A percentile compares a stretch with the other conserved stretches of the same genome.
These are phyloP conservation scores for Anastrepha ludens DNA, from an alignment of 1,140 invertebrate species.

Conservation along the genomic window DNA sequence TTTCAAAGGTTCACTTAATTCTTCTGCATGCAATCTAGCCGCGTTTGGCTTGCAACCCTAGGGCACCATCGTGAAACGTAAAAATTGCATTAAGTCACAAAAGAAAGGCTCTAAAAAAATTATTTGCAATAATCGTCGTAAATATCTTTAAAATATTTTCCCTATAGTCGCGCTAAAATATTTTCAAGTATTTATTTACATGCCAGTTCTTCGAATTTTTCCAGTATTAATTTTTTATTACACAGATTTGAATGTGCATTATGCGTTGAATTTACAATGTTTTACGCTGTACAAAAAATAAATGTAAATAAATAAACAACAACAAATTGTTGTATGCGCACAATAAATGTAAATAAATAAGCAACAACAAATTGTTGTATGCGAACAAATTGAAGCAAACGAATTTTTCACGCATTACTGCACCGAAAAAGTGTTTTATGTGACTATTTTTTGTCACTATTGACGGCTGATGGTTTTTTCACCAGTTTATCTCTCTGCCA, in stretches of 20 bases:
- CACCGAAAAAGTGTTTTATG: constrained; percentile 6
- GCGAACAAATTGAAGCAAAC: constrained; percentile 4
- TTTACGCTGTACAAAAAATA: background rate
- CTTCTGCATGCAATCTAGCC: too few species aligned
- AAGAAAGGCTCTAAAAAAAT: background rate
- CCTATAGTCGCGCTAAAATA: too few species aligned
- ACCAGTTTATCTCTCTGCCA: background rate
- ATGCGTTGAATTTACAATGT: background rate
- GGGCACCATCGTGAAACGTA: too few species aligned
- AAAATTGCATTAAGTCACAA: too few species aligned
- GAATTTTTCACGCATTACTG: constrained; percentile 42
- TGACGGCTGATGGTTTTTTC: background rate
- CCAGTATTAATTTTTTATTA: background rate
- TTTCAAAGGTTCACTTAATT: too few species aligned
- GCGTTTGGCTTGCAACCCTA: too few species aligned
- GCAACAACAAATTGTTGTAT: background rate
- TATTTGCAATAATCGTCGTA: background rate
- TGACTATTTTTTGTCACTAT: background rate
- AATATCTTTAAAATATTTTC: background rate
- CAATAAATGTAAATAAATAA: background rate
- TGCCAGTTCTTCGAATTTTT: too few species aligned
- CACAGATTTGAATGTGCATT: background rate
- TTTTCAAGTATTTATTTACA: too few species aligned
- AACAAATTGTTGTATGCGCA: background rate
- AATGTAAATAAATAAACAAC: background rate